A percentile compares a stretch with the other conserved stretches of the same genome.
These are phyloP conservation scores for Chionomys nivalis DNA, from an alignment of 2,113 vertebrate genomes.

Conservation along the genomic window DNA sequence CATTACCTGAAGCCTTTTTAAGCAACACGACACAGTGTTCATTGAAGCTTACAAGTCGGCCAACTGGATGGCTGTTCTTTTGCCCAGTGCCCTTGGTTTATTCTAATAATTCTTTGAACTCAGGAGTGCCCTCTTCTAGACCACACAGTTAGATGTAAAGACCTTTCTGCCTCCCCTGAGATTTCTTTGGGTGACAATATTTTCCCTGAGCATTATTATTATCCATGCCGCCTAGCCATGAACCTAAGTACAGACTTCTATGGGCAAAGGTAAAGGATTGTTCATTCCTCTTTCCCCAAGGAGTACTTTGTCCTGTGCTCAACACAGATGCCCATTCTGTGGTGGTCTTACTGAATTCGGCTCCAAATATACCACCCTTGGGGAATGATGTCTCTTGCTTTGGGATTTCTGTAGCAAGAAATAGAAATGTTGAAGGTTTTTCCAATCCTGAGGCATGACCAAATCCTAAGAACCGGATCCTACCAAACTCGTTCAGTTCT, in stretches of 20 bases:
- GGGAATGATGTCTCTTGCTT: background rate
- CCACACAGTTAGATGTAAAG: background rate
- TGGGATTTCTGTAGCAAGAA: background rate
- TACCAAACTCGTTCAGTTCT: background rate
- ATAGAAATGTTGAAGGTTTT: background rate
- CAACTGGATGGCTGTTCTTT: background rate
- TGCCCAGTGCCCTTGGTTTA: background rate
- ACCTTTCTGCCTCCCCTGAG: background rate
- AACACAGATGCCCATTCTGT: background rate
- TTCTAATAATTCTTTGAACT: background rate
- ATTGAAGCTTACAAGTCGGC: too few relatives aligned
- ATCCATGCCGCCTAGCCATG: background rate
- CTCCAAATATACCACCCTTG: background rate
- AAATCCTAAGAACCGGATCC: background rate
- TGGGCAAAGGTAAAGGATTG: background rate
- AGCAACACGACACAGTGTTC: fast-evolving
- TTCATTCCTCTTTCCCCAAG: background rate
- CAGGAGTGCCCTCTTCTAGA: background rate
- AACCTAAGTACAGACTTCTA: background rate
- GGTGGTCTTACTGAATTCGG: background rate
- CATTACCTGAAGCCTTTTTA: background rate
- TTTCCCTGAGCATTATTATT: background rate
- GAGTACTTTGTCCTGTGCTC: background rate
- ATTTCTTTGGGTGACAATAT: background rate
- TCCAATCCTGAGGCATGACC: background rate